These are phyloP conservation scores for Apotomis betuletana DNA, from an alignment of 2,888 invertebrate genomes.

Conservation along the genomic window DNA sequence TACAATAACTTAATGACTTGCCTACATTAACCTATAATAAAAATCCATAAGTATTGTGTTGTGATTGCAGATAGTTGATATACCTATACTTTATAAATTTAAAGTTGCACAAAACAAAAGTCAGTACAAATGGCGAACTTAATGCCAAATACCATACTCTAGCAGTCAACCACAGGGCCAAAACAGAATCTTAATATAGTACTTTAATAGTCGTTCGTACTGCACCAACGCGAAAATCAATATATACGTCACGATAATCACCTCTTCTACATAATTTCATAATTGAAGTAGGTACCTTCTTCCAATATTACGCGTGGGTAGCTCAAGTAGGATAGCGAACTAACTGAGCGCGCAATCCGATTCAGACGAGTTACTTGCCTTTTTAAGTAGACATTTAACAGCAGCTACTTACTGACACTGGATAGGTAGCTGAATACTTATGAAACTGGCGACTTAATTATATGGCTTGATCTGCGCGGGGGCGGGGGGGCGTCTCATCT, in stretches of 20 bases:
- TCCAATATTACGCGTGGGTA: constrained; percentile 23
- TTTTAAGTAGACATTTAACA: constrained; percentile 29
- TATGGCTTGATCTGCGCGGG: constrained; percentile 78
- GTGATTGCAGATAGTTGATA: too few relatives aligned
- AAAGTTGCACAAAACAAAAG: too few relatives aligned
- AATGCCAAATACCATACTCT: too few relatives aligned
- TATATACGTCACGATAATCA: not conserved
- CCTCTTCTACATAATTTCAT: not conserved
- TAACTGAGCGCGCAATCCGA: constrained; percentile 8
- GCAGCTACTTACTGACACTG: constrained; percentile 43
- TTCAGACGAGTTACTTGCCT: constrained; percentile 17
- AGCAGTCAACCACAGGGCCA: too few relatives aligned
- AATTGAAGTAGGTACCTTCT: not conserved
- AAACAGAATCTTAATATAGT: too few relatives aligned
- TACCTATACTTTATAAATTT: too few relatives aligned
- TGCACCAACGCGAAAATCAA: not conserved
- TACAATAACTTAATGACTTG: too few relatives aligned
- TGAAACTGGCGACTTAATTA: constrained; percentile 74
- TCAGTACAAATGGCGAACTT: too few relatives aligned
- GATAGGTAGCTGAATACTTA: constrained; percentile 57
- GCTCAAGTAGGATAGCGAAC: constrained; percentile 1
- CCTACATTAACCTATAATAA: too few relatives aligned
- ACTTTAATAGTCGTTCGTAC: too few relatives aligned
- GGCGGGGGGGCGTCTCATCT: constrained; percentile 76
- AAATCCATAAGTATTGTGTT: too few relatives aligned